phyloP scores from a whole-genome alignment of 2,797 vertebrate genomes.

The Gallinago stenura region DNA sequence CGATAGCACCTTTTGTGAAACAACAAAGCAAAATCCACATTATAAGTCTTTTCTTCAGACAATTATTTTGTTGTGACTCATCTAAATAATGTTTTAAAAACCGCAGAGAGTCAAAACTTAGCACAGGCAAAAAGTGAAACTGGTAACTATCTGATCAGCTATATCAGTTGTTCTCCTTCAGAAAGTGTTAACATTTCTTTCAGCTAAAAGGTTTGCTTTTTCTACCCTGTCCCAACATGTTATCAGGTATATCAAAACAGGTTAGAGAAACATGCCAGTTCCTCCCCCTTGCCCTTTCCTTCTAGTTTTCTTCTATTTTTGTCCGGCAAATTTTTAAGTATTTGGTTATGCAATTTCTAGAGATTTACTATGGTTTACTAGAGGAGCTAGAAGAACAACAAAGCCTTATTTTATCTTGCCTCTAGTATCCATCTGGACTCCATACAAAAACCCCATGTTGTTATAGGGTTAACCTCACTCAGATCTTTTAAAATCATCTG shows the following conservation, averaged over 20 bases:
- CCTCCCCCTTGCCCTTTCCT: no score
- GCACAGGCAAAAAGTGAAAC: not conserved
- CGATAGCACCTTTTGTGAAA: constrained; percentile 88
- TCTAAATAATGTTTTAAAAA: not conserved
- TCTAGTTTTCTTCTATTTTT: not conserved
- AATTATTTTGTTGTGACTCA: not conserved
- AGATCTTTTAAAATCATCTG: not conserved
- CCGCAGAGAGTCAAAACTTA: not conserved
- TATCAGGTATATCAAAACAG: not conserved
- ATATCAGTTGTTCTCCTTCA: not conserved
- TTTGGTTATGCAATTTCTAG: not conserved
- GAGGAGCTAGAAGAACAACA: not conserved
- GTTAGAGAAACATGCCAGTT: not conserved
- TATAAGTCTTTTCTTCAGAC: not conserved
- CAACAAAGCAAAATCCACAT: not conserved
- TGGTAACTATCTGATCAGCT: not conserved
- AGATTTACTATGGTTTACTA: not conserved
- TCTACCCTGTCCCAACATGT: not conserved
- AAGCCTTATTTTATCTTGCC: not conserved
- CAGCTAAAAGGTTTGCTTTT: not conserved
- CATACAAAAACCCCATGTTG: not conserved
- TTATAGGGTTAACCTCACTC: not conserved
- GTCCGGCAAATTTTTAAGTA: not conserved
- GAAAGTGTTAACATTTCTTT: not conserved
- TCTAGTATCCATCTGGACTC: not conserved